Evolutionary conservation across 2,797 vertebrate species (phyloP).

Genomic region (Alcedo quadribrachys): DNA sequence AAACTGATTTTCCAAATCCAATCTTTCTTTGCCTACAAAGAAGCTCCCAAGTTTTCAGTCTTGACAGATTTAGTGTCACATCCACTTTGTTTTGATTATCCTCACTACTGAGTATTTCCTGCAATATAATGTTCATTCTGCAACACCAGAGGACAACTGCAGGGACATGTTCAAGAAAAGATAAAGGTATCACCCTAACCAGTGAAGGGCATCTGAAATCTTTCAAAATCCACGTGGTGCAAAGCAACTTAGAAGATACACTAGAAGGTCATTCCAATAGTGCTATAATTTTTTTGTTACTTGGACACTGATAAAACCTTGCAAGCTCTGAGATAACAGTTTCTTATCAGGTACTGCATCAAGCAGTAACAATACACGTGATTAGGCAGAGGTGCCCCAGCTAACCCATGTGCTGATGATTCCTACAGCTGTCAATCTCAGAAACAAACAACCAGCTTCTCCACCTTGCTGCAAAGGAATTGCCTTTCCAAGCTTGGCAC

Average conservation of each 20-base stretch:
- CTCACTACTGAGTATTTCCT: neutral
- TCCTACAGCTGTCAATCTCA: neutral
- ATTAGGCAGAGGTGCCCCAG: neutral
- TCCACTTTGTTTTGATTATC: neutral
- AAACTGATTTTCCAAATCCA: neutral
- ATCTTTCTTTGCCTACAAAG: neutral
- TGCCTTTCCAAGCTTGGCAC: neutral
- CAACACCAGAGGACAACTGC: neutral
- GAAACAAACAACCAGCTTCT: neutral
- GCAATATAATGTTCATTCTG: neutral
- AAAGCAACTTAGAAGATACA: neutral
- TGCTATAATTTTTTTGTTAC: neutral
- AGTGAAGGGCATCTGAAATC: neutral
- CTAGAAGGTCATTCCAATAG: neutral
- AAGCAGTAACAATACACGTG: neutral
- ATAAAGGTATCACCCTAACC: rapidly evolving
- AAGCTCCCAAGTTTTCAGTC: neutral
- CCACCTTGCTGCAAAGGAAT: neutral
- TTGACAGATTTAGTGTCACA: neutral
- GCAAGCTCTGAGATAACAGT: neutral
- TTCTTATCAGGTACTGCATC: neutral
- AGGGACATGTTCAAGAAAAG: neutral
- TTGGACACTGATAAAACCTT: neutral
- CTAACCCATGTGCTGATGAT: neutral
- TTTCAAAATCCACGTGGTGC: neutral